Conservation (phyloP, 1,140 invertebrate genomes). For the Whitmania pigra region DNA sequence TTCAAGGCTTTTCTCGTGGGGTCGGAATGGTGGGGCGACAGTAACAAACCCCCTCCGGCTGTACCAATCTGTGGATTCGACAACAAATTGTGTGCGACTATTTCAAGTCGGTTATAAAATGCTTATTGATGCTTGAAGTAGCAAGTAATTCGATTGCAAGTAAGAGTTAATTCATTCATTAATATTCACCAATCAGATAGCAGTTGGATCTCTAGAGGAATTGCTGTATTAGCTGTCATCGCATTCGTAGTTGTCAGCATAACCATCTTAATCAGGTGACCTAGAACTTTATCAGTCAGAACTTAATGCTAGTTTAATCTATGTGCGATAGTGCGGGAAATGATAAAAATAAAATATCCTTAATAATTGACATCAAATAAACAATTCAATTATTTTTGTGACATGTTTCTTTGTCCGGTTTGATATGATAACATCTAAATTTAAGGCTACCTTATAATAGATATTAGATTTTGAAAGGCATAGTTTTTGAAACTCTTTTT, state of each 20-base stretch:
- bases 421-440: too few relatives aligned
- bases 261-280: background rate
- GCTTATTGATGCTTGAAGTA: background rate
- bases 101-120: background rate
- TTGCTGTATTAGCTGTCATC: background rate
- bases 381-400: too few relatives aligned
- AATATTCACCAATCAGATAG: background rate
- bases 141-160: background rate
- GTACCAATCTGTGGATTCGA: conserved; percentile 30
- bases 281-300: background rate
- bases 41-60: conserved; percentile 27
- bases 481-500: too few relatives aligned
- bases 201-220: background rate
- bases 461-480: too few relatives aligned
- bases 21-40: conserved; percentile 24
- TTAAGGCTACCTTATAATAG: too few relatives aligned
- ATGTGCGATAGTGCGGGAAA: too few relatives aligned
- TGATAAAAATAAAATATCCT: too few relatives aligned
- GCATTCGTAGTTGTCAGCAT: background rate
- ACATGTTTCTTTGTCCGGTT: too few relatives aligned
- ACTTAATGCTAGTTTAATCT: background rate
- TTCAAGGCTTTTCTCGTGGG: background rate
- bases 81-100: conserved; percentile 26
- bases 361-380: too few relatives aligned
- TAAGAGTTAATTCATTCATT: background rate